Percentiles rank a stretch among this genome's conserved stretches.
Conservation (phyloP, 2,888 invertebrate genomes). For the Lithosia quadra region DNA sequence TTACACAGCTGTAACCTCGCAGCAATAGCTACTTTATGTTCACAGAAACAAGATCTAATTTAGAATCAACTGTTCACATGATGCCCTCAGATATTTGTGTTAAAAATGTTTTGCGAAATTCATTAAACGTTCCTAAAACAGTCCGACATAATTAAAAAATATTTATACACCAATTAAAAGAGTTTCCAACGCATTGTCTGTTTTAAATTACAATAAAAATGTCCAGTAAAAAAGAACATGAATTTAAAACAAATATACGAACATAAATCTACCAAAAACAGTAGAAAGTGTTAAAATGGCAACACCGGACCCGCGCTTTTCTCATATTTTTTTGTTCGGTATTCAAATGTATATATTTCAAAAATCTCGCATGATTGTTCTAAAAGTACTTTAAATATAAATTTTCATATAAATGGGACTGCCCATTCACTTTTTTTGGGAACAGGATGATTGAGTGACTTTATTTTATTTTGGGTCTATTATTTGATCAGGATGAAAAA, state of each 20-base stretch:
- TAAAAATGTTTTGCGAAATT: conserved; percentile 19
- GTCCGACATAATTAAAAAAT: conserved; percentile 40
- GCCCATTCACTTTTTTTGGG: too few species aligned
- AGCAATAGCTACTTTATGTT: background rate
- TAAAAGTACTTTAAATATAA: conserved; percentile 27
- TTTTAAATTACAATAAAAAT: conserved; percentile 43
- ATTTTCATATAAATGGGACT: conserved; percentile 9
- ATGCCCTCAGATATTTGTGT: background rate
- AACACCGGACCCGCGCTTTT: conserved; percentile 35
- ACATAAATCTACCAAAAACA: conserved; percentile 47
- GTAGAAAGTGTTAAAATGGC: conserved; percentile 49
- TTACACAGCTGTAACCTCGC: background rate
- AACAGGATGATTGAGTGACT: conserved; percentile 8
- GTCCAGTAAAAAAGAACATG: conserved; percentile 35
- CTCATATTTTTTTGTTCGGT: conserved; percentile 50
- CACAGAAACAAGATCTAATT: background rate
- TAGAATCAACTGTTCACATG: background rate
- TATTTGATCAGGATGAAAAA: background rate
- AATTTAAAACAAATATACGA: conserved; percentile 37
- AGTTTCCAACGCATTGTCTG: conserved; percentile 43
- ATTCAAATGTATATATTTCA: conserved; percentile 61
- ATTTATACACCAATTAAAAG: conserved; percentile 47
- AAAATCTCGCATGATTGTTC: conserved; percentile 46
- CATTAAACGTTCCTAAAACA: conserved; percentile 27
- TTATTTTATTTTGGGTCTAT: background rate